Evolutionary conservation across 2,888 invertebrate genomes (phyloP).

Genomic region (Pachliopta kotzebuea): DNA sequence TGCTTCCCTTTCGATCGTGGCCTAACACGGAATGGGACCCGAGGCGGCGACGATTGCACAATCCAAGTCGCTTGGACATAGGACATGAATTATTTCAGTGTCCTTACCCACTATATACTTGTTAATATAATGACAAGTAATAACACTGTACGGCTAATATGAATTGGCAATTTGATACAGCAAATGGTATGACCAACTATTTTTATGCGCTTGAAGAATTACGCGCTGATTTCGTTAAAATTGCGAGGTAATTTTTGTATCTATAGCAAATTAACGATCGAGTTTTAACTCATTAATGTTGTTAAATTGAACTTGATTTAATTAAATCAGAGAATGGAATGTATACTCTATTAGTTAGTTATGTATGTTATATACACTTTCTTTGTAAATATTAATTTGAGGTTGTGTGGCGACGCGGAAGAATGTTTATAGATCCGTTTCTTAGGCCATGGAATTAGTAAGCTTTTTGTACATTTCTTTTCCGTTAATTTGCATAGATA

Average conservation of each 20-base stretch:
- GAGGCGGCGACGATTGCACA: constrained; percentile 43
- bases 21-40: constrained; percentile 49
- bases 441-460: too few species aligned
- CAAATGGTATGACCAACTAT: constrained; percentile 2
- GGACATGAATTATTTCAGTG: constrained; percentile 29
- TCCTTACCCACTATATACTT: constrained; percentile 23
- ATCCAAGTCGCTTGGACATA: constrained; percentile 35
- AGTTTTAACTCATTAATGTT: neutral
- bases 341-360: too few species aligned
- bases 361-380: too few species aligned
- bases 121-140: constrained; percentile 23
- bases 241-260: neutral
- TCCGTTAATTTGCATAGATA: too few species aligned
- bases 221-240: neutral
- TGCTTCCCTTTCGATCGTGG: constrained; percentile 52
- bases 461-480: too few species aligned
- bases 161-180: constrained; percentile 6
- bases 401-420: too few species aligned
- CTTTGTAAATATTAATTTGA: too few species aligned
- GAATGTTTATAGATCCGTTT: too few species aligned
- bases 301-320: neutral
- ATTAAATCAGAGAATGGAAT: neutral
- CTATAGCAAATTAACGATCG: constrained; percentile 1
- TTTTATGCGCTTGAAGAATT: constrained; percentile 9
- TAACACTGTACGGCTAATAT: constrained; percentile 5